Base-by-base conservation (phyloP, 2,113 vertebrate genomes). In the Hymenochirus boettgeri region DNA sequence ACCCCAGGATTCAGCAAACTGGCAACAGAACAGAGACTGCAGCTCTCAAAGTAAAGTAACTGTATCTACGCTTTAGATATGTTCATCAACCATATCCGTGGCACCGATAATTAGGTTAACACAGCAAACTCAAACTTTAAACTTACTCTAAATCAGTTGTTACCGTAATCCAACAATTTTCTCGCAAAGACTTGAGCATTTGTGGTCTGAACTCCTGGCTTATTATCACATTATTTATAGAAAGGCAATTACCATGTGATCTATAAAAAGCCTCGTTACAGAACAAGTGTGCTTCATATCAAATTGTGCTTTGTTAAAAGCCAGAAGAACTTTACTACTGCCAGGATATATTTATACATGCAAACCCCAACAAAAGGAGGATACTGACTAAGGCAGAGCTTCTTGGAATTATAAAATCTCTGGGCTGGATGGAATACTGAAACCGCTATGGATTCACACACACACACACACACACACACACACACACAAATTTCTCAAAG, bases 71-170 rank as follows among this genome's bases (percentile, higher is more conserved):
- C 56, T 79, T 74, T 29, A 79, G 84, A 83, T 76, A 79, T 60
- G 74, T 71, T 82, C 74, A 39, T 62, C 77, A 78, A 81, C 73
- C 72, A 39, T 82, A 85, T 84, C 83, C 79, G 76, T 77, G 81
- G 76, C 76, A 60, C 74, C 57, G 76, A 82, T 88, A 86, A 90
- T 89, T 85, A 79, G 83, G 79, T 85, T 83, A 85, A 75, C 4
- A 54, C 71, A 80, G 74, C 66, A 78, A 80, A 79, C 75, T 62
- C 74, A 73, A 72, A 65, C 82, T 87, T 86, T 82, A 82, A 80
- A 62, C 56, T 1, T 9, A 35, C 33, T 12, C 33, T 70, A 67
- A 7, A 54, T 67, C 79, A 82, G 81, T 77, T 82, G 79, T 74
- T 72, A 72, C 4, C 35, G 75, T 80, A 83, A 86, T 80, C 79